These are phyloP conservation scores for Pollachius pollachius DNA, from an alignment of 2,113 vertebrate species.

Conservation along the genomic window DNA sequence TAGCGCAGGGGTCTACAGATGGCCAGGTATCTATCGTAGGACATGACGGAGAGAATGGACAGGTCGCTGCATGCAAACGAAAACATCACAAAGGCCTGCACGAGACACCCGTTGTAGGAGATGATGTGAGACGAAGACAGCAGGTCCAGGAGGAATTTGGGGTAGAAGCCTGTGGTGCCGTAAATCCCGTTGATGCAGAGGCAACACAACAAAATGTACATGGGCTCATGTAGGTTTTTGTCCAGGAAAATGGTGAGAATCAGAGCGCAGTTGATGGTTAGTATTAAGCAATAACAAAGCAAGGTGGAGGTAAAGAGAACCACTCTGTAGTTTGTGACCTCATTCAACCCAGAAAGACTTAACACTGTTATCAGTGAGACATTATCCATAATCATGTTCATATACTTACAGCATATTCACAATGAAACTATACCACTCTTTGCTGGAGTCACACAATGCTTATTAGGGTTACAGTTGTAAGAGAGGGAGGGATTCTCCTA, in stretches of 20 bases:
- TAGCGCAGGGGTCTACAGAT: slow-evolving; percentile 49
- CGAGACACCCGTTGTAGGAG: slow-evolving; percentile 40
- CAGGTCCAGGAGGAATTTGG: slow-evolving; percentile 40
- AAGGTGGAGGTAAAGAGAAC: slow-evolving; percentile 28
- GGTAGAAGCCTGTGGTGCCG: slow-evolving; percentile 48
- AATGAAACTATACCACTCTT: no score
- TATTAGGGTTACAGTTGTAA: no score
- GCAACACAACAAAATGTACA: slow-evolving; percentile 49
- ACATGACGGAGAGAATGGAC: slow-evolving; percentile 41
- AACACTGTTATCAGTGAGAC: slow-evolving; percentile 16
- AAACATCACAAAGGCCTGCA: slow-evolving; percentile 35
- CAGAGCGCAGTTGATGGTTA: slow-evolving; percentile 31
- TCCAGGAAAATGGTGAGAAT: slow-evolving; percentile 38
- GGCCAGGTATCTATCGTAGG: slow-evolving; percentile 49
- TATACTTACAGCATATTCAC: no score
- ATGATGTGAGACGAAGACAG: slow-evolving; percentile 36
- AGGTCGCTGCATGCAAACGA: slow-evolving; percentile 38
- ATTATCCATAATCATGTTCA: slow-evolving; percentile 24
- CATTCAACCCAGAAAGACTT: slow-evolving; percentile 36
- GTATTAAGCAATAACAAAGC: slow-evolving; percentile 33
- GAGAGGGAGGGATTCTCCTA: no score
- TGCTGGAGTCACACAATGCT: no score
- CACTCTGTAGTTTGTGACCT: slow-evolving; percentile 4
- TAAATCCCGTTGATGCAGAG: slow-evolving; percentile 48
- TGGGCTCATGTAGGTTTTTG: slow-evolving; percentile 47